Evolutionary conservation across 2,113 vertebrate genomes (phyloP), one percentile per base, ranked within the genome.

Genomic region (Phylloscopus whistleri): DNA sequence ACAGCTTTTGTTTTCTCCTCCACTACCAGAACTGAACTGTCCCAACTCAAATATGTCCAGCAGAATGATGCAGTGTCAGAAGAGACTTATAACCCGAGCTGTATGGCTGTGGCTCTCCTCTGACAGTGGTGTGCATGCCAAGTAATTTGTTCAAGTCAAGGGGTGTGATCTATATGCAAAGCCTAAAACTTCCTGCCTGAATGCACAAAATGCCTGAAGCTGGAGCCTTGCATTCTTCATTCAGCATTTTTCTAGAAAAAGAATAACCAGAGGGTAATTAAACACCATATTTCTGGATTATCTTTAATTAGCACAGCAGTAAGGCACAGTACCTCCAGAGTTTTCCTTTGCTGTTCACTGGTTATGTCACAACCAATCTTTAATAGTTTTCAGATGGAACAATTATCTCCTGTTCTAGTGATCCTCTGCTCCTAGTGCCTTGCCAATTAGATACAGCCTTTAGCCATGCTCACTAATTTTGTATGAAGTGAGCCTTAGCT

Each of bases 291-390:
- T 86, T 91, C 60, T 89, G 87, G 69, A 83, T 90, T 93, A 74
- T 31, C 62, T 78, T 84, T 94, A 93, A 87, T 90, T 75, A 97
- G 69, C 51, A 76, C 23, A 48, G 64, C 87, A 58, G 83, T 44
- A 68, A 75, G 70, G 43, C 26, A 15, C 14, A 16, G 30, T 49
- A 81, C 48, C 68, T 79, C 66, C 53, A 52, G 87, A 93, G 68
- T 74, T 72, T 90, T 67, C 79, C 60, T 95, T 95, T 92, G 79
- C 90, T 96, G 89, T 79, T 91, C 82, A 81, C 70, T 93, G 94
- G 79, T 91, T 63, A 58, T 48, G 52, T 93, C 58, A 60, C 37
- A 89, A 85, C 69, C 59, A 68, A 75, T 82, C 78, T 90, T 87
- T 89, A 93, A 73, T 35, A 69, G 81, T 68, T 94, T 94, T 95